Evolutionary conservation across 2,113 vertebrate genomes (phyloP), one percentile per base, ranked within the genome.

Genomic region (Podocnemis expansa): DNA sequence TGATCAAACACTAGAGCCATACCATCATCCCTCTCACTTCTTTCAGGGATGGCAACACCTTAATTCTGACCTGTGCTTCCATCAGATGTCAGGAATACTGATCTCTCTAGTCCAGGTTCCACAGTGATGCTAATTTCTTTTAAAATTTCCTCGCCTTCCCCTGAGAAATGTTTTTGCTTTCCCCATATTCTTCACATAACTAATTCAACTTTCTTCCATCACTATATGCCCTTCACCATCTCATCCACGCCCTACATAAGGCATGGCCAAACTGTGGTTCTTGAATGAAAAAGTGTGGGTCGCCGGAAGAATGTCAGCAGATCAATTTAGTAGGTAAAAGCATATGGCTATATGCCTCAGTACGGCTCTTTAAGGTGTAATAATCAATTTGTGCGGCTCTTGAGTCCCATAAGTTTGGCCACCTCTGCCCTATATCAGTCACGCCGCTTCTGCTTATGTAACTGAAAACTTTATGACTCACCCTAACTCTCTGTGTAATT

Each of bases 401-500:
- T n/a, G n/a, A n/a, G n/a, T n/a, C n/a, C n/a, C n/a, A n/a, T n/a
- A n/a, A n/a, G n/a, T n/a, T n/a, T n/a, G n/a, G n/a, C n/a, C n/a
- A n/a, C n/a, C n/a, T n/a, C n/a, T n/a, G 24, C 12, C 2, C 16
- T 41, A 81, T 70, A 19, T 10, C 60, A 82, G 29, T 1, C 1
- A 81, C 27, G 5, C 49, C 7, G 4, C 34, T 78, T 80, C 21
- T 41, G 29, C 60, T 0, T 0, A 17, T 11, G 6, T 1, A 0
- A 17, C 0, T 13, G 52, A 31, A 60, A 47, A 80, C 13, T 2
- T 88, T 75, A n/a, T 2, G 16, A 83, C 70, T 78, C 0, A 1
- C 0, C 16, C 16, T 34, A 87, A 45, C 70, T 0, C 2, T 8
- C 38, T 29, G 29, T 29, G 70, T 22, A 43, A 9, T 0, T 43